phyloP scores from a whole-genome alignment of 2,888 invertebrate species.

The Caenorhabditis plicata region DNA sequence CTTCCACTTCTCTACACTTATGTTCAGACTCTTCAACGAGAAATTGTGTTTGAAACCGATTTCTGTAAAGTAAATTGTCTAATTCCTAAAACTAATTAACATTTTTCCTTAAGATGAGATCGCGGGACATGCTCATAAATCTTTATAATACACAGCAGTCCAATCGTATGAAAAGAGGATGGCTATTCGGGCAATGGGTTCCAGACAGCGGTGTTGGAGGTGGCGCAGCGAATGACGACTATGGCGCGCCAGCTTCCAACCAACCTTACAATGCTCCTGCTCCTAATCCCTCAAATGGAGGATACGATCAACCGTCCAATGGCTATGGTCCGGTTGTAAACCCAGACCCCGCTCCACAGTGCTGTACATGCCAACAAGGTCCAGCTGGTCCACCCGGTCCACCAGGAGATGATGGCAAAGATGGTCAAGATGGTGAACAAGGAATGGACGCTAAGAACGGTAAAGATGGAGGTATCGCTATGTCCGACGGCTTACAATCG shows the following conservation, averaged over 20 bases:
- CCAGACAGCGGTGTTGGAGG: conserved; percentile 53
- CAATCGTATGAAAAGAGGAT: conserved; percentile 44
- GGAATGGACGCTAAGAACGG: conserved; percentile 51
- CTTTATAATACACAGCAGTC: conserved; percentile 47
- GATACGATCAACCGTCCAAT: conserved; percentile 28
- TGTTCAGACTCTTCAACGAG: conserved; percentile 60
- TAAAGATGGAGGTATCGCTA: conserved; percentile 48
- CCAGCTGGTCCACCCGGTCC: conserved; percentile 52
- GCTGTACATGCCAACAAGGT: conserved; percentile 63
- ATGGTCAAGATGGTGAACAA: conserved; percentile 45
- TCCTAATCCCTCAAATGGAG: conserved; percentile 27
- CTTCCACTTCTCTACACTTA: conserved; percentile 64
- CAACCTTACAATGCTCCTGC: conserved; percentile 36
- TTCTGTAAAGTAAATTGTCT: conserved; percentile 56
- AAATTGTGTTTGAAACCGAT: conserved; percentile 59
- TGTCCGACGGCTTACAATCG: conserved; percentile 43
- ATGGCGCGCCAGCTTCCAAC: conserved; percentile 53
- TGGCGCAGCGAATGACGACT: conserved; percentile 47
- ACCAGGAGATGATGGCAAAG: conserved; percentile 49
- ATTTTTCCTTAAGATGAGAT: conserved; percentile 35
- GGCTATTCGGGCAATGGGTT: conserved; percentile 56
- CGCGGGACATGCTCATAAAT: conserved; percentile 59
- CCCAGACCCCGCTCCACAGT: conserved; percentile 55
- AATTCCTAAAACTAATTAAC: neutral
- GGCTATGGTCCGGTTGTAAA: conserved; percentile 56